Evolutionary conservation across 2,113 vertebrate genomes (phyloP), one percentile per base, ranked within the genome.

Genomic region (Hippocampus comes): DNA sequence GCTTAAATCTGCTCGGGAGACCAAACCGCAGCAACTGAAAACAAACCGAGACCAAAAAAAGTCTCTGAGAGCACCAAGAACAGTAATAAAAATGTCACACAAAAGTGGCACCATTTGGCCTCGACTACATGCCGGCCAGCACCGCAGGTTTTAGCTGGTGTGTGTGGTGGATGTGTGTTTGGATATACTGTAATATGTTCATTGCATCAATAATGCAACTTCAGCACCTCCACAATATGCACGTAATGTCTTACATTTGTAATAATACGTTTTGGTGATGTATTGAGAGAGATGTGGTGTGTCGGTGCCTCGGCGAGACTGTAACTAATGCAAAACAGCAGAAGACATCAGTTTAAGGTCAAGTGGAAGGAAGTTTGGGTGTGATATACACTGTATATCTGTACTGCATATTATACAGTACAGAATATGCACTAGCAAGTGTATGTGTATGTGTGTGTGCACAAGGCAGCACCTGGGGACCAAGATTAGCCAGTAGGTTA

Each of bases 401-500:
- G 5, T 6, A 38, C 34, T 38, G 34, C 6, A 38, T 30, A 38
- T 38, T 38, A 38, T 38, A 66, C 23, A 66, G 38, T 43, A 43
- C 11, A 14, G 20, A n/a, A n/a, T 43, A 38, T 43, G 63, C n/a
- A 66, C 63, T 9, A 25, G 34, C 34, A 63, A 56, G 27, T 71
- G 51, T 60, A 48, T 67, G 56, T 57, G 30, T 83, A 49, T 15
- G 12, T 82, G 72, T 78, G 68, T 78, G 57, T 78, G 82, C 73
- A 84, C 73, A 84, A 76, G 74, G 73, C 90, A 91, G 89, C 89
- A 91, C 89, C 89, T 82, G 78, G 86, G 86, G 79, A 84, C 79
- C 75, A 78, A 80, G 80, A 76, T 90, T 78, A 87, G 80, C 82
- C 74, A 82, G 75, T 79, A 87, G 77, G 79, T 76, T 88, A 87